Percentiles rank a stretch among this genome's conserved stretches.
These are phyloP conservation scores for Archilochus colubris DNA, from an alignment of 2,113 vertebrate species.

Conservation along the genomic window DNA sequence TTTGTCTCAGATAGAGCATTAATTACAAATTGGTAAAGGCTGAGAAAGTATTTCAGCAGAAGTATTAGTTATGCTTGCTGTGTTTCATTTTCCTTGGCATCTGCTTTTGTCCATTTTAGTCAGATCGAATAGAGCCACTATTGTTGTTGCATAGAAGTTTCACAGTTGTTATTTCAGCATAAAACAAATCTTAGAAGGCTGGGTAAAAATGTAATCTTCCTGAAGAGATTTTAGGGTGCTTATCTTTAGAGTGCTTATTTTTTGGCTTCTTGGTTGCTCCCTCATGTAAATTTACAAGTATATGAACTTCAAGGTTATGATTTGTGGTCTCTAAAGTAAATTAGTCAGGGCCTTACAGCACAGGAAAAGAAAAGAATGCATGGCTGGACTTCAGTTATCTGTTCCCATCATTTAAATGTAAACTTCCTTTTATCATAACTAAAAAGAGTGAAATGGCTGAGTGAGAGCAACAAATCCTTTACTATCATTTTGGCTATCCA, in stretches of 20 bases:
- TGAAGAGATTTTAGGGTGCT: not conserved
- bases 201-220: not conserved
- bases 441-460: not conserved
- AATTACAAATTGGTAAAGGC: not conserved
- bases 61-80: not conserved
- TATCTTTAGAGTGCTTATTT: not conserved
- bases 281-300: not conserved
- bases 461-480: not conserved
- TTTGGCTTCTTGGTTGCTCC: not conserved
- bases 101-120: not conserved
- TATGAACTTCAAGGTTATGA: not conserved
- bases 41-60: not conserved
- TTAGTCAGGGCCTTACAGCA: not conserved
- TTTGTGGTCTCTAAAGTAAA: not conserved
- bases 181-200: not conserved
- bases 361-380: not conserved
- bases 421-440: not conserved
- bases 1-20: not conserved
- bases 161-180: not conserved
- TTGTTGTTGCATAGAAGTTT: not conserved
- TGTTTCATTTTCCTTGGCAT: not conserved
- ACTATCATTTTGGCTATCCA: not conserved
- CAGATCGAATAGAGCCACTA: not conserved
- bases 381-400: not conserved
- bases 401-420: not conserved